phyloP scores from a whole-genome alignment of 2,888 invertebrate species.

The Tetheella fluctuosa region DNA sequence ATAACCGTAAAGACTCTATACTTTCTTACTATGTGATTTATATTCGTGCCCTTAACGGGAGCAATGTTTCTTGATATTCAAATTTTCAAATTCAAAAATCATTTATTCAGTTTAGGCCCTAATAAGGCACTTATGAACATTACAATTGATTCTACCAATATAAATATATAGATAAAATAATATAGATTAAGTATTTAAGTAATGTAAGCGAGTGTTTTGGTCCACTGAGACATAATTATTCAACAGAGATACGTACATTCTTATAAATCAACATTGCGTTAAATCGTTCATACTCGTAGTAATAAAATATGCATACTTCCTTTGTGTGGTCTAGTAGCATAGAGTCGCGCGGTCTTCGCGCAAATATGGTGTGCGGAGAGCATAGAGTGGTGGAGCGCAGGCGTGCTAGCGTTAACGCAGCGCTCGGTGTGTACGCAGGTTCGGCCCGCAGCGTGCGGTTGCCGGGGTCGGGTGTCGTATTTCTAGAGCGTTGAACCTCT shows the following conservation, averaged over 20 bases:
- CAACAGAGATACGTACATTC: neutral
- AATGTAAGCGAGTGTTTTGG: neutral
- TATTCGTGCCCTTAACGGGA: neutral
- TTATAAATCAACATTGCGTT: neutral
- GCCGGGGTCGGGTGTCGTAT: constrained; percentile 79
- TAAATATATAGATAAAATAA: no score
- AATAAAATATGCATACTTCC: constrained; percentile 15
- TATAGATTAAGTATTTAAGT: neutral
- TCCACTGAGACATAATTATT: neutral
- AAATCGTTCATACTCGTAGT: neutral
- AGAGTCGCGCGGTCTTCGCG: constrained; percentile 34
- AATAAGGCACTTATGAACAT: no score
- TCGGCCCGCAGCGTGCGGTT: constrained; percentile 58
- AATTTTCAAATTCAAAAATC: no score
- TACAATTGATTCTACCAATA: no score
- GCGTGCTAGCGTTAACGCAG: constrained; percentile 30
- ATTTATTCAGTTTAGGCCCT: no score
- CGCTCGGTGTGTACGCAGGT: constrained; percentile 47
- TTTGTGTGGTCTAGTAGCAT: constrained; percentile 35
- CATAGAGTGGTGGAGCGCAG: constrained; percentile 27
- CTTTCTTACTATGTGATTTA: neutral
- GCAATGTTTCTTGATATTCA: neutral
- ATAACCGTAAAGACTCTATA: neutral
- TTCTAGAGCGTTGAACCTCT: constrained; percentile 84
- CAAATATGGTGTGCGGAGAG: constrained; percentile 36